Evolutionary conservation across 2,113 vertebrate species (phyloP), one percentile per base, ranked within the genome.

Genomic region (Pyxicephalus adspersus): DNA sequence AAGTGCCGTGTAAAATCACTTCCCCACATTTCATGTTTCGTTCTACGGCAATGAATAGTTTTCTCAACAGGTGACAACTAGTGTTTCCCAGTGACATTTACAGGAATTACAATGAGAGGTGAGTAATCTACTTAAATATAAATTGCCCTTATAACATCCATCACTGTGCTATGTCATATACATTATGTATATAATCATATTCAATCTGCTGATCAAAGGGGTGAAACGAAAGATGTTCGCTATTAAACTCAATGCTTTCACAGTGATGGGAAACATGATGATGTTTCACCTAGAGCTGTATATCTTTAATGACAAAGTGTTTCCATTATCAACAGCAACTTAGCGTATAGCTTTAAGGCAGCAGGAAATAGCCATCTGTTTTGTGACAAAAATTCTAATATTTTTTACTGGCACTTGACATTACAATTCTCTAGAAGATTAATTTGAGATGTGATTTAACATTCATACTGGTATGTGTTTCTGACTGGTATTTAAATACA

Each of bases 201-300:
- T 75, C 80, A 81, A 81, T 81, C 80, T 65, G 50, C 28, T 75
- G 80, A 81, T 81, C 80, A 81, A 81, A 81, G 60, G 28, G 80
- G 61, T 57, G 61, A 74, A 81, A 81, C 28, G 22, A 23, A 45
- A 72, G 79, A 73, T 75, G 60, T 66, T 81, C 23, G 28, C 63
- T 66, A 81, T 66, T 75, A 81, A 75, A 75, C 51, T 65, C 80
- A 81, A 52, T 73, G 51, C 50, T 58, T 66, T 38, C 61, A 50
- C 70, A 50, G 17, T 65, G 61, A 81, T 65, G 52, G 60, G n/a
- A 64, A 55, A 64, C 66, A 63, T 70, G 77, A 81, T 74, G 63
- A 45, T 65, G 70, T 81, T 74, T 81, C 68, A 81, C 79, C 70
- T 65, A 55, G 29, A 81, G 80, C 80, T 75, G 50, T 81, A 74